These are phyloP conservation scores for Chaetodon trifasciatus DNA, from an alignment of 2,797 vertebrate species.

Conservation along the genomic window DNA sequence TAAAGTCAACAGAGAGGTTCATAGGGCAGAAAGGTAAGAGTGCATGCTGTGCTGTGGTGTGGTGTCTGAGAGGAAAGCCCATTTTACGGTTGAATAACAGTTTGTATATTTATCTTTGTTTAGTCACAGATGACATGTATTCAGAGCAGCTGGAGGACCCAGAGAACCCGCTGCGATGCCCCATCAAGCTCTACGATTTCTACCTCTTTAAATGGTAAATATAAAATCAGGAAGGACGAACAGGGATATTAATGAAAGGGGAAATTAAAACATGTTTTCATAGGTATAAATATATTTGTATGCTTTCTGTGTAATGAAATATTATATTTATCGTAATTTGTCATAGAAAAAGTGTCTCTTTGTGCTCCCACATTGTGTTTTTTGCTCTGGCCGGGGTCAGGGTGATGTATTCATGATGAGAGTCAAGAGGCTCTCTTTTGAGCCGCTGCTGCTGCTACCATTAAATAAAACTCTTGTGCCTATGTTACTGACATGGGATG, in stretches of 20 bases:
- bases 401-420: neutral
- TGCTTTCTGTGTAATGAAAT: neutral
- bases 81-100: neutral
- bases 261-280: neutral
- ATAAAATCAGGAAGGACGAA: neutral
- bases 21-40: slow-evolving; percentile 95
- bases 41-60: neutral
- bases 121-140: slow-evolving; percentile 99
- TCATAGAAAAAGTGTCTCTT: neutral
- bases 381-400: neutral
- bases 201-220: slow-evolving; percentile 99
- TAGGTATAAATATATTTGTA: neutral
- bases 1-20: slow-evolving; percentile 92
- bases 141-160: slow-evolving; percentile 96
- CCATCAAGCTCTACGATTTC: slow-evolving; percentile 99
- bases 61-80: neutral
- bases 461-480: slow-evolving; percentile 26
- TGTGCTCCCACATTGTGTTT: neutral
- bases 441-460: slow-evolving; percentile 13
- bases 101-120: slow-evolving; percentile 51
- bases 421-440: neutral
- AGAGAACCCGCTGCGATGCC: slow-evolving; percentile 96
- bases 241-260: neutral
- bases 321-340: neutral
- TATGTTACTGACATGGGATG: slow-evolving; percentile 35